Evolutionary conservation across 2,888 invertebrate genomes (phyloP), one percentile per base, ranked within the genome.

Genomic region (Brachycybe producta): DNA sequence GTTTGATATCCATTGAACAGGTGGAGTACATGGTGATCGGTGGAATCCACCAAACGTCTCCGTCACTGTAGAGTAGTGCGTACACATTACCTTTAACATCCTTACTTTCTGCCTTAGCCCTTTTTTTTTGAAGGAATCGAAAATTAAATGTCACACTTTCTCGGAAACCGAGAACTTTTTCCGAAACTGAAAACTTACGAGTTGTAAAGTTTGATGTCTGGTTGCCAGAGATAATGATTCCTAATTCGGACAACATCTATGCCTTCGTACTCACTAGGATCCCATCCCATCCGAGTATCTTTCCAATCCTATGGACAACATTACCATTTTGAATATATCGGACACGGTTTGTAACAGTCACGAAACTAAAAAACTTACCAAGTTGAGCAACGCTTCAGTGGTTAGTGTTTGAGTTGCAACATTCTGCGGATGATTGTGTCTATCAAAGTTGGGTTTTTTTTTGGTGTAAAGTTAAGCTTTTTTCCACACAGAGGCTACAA

Each of bases 21-120:
- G 77, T 75, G 11, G 74, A 70, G 1, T 77, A 69, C 53, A 82
- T 77, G 54, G 79, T 78, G 1, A 78, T 73, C 3, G 82, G 78
- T 5, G 79, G 79, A 4, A 78, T 75, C 80, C 80, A 80, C 3
- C 75, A 54, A 0, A 80, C 72, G 5, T 61, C 62, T 0, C 80
- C 79, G 46, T 70, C 65, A 3, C 65, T 59, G 36, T 65, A 64
- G 2, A 74, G 72, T 21, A 43, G 19, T 5, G n/a, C 1, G 3
- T 30, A 19, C n/a, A 43, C 30, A 8, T 43, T 23, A 15, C 30
- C 2, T 13, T 43, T 42, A 3, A 26, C 2, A n/a, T 27, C 15
- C 42, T 27, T 42, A 19, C 19, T 28, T 13, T 8, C 27, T 28
- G 19, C 19, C 13, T 42, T 42, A 13, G 42, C 42, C 26, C 42